Evolutionary conservation across 1,140 invertebrate species (phyloP), one percentile per base, ranked within the genome.

Genomic region (Lepidotrigona ventralis): DNA sequence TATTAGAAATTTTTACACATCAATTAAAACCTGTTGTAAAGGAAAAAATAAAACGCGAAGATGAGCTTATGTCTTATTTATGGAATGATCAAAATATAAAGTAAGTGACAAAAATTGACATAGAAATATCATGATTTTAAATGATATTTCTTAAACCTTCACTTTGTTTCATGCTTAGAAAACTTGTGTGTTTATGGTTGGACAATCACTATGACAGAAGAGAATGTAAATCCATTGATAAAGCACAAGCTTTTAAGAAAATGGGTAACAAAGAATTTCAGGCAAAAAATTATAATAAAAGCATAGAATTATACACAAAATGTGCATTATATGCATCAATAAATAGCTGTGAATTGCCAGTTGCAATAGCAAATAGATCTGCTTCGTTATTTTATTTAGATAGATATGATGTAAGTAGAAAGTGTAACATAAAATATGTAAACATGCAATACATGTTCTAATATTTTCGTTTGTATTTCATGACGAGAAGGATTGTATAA

Each of bases 321-420:
- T 92, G 93, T 83, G 91, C 93, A 60, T 84, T 88, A 56, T 91
- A 92, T 85, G 93, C 94, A 60, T 86, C 90, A 58, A 53, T 73
- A 54, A 83, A 91, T 66, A 93, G 89, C 79, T 86, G 91, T 77
- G 91, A 94, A 83, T 91, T 93, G 60, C 74, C 93, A 29, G 81
- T 94, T 64, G 93, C 94, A 26, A 86, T 92, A 51, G 94, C 93
- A 39, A 95, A 95, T 85, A 91, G 94, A 91, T 95, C 94, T 72
- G 94, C 94, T 29, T 91, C 92, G 23, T 88, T 95, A 51, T 94
- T 93, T 88, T 90, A 93, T 74, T 83, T 93, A 39, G 75, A 88
- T 70, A 91, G 90, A 85, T 94, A 91, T 79, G 58, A 93, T 81
- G 94, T 93, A 82, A 88, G 81, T 83, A 75, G 82, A 51, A 26